Evolutionary conservation across 2,113 vertebrate genomes (phyloP), one percentile per base, ranked within the genome.

Genomic region (Pelecanoides urinatrix): DNA sequence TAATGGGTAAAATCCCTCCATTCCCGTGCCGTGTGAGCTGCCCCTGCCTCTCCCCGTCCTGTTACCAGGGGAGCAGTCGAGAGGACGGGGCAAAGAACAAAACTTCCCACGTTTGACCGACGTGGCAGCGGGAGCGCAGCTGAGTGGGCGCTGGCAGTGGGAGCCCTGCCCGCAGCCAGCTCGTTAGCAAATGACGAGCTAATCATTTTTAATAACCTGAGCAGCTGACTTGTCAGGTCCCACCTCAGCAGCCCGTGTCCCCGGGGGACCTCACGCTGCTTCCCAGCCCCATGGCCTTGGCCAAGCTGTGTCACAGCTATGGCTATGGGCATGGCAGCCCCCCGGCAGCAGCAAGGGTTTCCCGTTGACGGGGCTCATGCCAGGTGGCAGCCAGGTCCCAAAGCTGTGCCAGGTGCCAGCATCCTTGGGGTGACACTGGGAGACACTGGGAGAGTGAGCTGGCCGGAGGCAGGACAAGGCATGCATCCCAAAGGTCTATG

Each of bases 41-140:
- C 20, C 72, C 21, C 52, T 76, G 65, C 34, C 73, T 78, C 61
- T 49, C 72, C 25, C 29, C 32, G 12, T n/a, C 73, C 66, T 40
- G 22, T 34, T 72, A 13, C 38, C 23, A 9, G 2, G 2, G 52
- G 56, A 75, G 52, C 7, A 1, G 27, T 32, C 2, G 56, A 45
- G 26, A 26, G 74, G 71, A 85, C 0, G 2, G 66, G 74, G 45
- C 4, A 67, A 55, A 52, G 40, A 36, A 47, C 87, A 74, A 45
- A 86, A n/a, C 56, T 36, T 86, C 65, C 62, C 47, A 7, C 0
- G 0, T 78, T 66, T 77, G 25, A 47, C 36, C 0, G 7, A 27
- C 0, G 76, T 2, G 10, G 78, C 44, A 38, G 58, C 0, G 0
- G 58, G 55, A 58, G 45, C 10, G 4, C 7, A 2, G 18, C 73